Conservation (phyloP, 2,113 vertebrate genomes). For the Bubo bubo region DNA sequence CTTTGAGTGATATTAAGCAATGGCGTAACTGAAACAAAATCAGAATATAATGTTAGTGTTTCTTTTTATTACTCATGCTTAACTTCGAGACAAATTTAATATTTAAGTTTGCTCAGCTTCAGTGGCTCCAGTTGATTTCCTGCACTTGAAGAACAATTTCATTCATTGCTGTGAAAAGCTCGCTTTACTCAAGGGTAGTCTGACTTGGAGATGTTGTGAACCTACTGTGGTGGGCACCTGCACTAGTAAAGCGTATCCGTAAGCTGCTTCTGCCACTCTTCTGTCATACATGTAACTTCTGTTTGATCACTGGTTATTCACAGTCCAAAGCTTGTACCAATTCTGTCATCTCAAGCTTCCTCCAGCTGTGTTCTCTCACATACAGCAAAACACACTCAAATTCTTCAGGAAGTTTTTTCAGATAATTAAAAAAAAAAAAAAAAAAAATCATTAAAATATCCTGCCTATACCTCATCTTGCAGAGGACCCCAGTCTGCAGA, state of each 20-base stretch:
- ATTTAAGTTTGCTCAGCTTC: not conserved
- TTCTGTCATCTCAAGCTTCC: not conserved
- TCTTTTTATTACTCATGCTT: not conserved
- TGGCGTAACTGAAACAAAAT: not conserved
- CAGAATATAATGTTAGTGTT: not conserved
- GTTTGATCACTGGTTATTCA: not conserved
- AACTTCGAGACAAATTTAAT: not conserved
- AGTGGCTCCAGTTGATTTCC: not conserved
- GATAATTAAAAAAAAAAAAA: not conserved
- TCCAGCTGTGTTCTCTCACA: not conserved
- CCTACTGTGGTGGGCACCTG: not conserved
- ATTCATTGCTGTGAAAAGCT: not conserved
- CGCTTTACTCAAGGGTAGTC: not conserved
- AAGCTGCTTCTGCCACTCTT: not conserved
- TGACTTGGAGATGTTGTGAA: not conserved
- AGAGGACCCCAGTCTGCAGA: not conserved
- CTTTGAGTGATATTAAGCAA: not conserved
- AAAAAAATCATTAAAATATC: not conserved
- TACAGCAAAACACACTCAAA: not conserved
- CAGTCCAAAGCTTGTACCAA: not conserved
- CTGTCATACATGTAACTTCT: fast-evolving
- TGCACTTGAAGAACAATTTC: not conserved
- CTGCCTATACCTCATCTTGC: not conserved
- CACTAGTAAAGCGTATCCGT: not conserved
- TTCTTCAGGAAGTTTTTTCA: not conserved